Conservation (phyloP, 2,113 vertebrate genomes). For the Campylomormyrus tamandua region DNA sequence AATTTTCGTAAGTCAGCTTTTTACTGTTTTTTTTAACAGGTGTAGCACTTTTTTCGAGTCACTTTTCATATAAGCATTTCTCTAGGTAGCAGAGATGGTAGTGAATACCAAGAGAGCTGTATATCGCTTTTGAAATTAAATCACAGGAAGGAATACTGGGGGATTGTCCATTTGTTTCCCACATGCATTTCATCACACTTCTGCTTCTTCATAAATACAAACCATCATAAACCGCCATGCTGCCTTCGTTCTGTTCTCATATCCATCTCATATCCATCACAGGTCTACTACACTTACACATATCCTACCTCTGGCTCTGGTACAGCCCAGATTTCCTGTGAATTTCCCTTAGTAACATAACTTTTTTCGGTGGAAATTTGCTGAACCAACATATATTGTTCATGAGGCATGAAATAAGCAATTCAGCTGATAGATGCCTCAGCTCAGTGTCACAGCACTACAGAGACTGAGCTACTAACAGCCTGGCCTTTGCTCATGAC, state of each 20-base stretch:
- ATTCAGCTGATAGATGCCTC: not conserved
- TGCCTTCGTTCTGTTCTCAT: not conserved
- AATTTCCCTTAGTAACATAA: not conserved
- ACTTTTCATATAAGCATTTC: not conserved
- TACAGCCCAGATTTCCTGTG: not conserved
- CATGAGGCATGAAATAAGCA: not conserved
- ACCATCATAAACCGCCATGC: not conserved
- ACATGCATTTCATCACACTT: not conserved
- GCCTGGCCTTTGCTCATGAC: not conserved
- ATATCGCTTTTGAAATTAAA: not conserved
- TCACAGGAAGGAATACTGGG: not conserved
- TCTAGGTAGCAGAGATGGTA: not conserved
- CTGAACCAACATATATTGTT: slow-evolving; percentile 2
- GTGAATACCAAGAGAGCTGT: not conserved
- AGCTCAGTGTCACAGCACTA: not conserved
- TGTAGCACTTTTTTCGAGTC: not conserved
- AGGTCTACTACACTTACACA: not conserved
- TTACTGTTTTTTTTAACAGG: not conserved
- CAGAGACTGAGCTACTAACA: not conserved
- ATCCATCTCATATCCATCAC: not conserved
- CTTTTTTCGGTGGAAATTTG: slow-evolving; percentile 3
- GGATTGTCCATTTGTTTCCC: not conserved
- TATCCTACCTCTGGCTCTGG: not conserved
- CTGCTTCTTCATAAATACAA: not conserved
- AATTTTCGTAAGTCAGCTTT: not conserved